A percentile compares a stretch with the other conserved stretches of the same genome.
These are phyloP conservation scores for Plagodis pulveraria DNA, from an alignment of 2,888 invertebrate species.

Conservation along the genomic window DNA sequence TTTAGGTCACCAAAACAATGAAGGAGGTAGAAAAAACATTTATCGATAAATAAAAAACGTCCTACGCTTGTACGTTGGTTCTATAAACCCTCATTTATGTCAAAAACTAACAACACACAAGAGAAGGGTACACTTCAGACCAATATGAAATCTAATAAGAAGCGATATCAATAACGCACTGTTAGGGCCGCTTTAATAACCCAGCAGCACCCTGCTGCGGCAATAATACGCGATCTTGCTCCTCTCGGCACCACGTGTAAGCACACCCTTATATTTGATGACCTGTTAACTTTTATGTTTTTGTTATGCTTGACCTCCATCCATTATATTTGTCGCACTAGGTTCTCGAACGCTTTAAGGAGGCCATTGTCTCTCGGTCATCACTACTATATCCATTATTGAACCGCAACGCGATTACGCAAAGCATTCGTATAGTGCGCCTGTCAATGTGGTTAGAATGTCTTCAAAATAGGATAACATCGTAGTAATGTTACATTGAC, in stretches of 20 bases:
- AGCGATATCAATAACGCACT: constrained; percentile 12
- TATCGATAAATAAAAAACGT: too few species aligned
- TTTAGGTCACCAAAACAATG: too few species aligned
- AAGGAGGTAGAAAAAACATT: too few species aligned
- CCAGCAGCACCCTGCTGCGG: constrained; percentile 6
- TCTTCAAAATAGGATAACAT: too few species aligned
- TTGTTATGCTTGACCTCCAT: neutral
- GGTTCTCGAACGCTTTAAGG: too few species aligned
- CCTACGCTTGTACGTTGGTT: neutral
- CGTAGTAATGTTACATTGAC: too few species aligned
- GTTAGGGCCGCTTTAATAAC: constrained; percentile 7
- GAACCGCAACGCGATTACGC: too few species aligned
- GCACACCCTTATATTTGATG: constrained; percentile 14
- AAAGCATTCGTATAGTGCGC: too few species aligned
- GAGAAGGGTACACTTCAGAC: neutral
- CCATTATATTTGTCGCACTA: too few species aligned
- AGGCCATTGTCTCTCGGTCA: too few species aligned
- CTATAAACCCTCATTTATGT: neutral
- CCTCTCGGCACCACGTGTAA: constrained; percentile 3
- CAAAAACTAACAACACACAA: neutral
- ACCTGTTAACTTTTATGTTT: constrained; percentile 12
- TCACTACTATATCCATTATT: too few species aligned
- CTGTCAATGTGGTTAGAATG: too few species aligned
- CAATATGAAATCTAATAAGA: constrained; percentile 14
- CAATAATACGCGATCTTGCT: constrained; percentile 8